Conservation (phyloP, 2,113 vertebrate species). For the Orycteropus afer region DNA sequence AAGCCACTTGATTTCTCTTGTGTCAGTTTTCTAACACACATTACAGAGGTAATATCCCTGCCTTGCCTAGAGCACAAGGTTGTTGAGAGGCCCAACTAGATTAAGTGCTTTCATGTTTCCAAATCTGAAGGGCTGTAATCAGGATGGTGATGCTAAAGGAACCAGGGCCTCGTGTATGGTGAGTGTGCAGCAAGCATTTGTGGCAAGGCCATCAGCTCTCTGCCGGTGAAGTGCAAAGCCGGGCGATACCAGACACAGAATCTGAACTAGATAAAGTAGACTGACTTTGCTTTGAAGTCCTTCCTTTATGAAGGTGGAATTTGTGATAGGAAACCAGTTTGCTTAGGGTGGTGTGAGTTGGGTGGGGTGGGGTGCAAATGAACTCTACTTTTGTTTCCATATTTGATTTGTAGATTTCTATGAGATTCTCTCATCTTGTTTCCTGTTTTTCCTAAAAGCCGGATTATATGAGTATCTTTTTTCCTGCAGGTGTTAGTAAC, state of each 20-base stretch:
- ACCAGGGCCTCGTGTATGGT: not conserved
- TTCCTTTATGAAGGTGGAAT: constrained; percentile 30
- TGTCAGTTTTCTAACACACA: not conserved
- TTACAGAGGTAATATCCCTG: not conserved
- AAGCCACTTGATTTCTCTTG: not conserved
- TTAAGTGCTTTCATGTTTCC: not conserved
- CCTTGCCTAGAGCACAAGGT: not conserved
- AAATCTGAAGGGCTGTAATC: not conserved
- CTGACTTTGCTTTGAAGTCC: constrained; percentile 58
- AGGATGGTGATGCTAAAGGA: not conserved
- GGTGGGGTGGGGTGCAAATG: constrained; percentile 5
- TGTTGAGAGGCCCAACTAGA: not conserved
- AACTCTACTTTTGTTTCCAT: constrained; percentile 75
- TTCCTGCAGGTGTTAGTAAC: constrained; percentile 78
- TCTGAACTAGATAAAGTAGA: not conserved
- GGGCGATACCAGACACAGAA: not conserved
- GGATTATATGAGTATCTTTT: constrained; percentile 62
- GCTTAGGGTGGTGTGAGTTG: not conserved
- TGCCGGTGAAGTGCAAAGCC: not conserved
- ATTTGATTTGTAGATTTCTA: constrained; percentile 72
- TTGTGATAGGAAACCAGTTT: constrained; percentile 51
- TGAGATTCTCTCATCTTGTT: constrained; percentile 73
- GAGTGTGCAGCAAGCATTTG: not conserved
- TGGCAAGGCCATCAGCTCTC: not conserved
- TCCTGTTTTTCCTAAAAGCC: constrained; percentile 79